Conservation (phyloP, 1,140 invertebrate species). For the Scaptomyza hsui region DNA sequence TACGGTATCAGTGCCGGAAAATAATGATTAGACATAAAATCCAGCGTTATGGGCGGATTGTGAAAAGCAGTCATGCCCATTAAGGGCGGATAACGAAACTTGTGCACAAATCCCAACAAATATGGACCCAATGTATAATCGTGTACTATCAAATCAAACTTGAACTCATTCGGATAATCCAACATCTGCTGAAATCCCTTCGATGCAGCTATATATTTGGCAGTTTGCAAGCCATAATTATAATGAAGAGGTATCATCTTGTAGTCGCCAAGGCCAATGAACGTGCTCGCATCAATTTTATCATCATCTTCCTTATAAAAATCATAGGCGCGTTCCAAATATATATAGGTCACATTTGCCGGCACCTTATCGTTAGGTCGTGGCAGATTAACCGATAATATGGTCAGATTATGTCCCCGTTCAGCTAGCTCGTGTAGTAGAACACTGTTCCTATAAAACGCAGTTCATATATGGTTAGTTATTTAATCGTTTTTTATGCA, state of each 20-base stretch:
- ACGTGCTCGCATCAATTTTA: not conserved
- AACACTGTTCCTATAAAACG: conserved; percentile 29
- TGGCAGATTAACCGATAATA: conserved; percentile 40
- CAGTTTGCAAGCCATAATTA: conserved; percentile 23
- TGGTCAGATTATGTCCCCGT: conserved; percentile 51
- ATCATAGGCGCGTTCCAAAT: conserved; percentile 40
- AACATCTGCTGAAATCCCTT: conserved; percentile 16
- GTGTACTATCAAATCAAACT: conserved; percentile 58
- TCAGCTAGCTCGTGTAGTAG: conserved; percentile 37
- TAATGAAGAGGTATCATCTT: conserved; percentile 3
- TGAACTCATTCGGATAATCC: conserved; percentile 28
- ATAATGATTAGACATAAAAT: conserved; percentile 32
- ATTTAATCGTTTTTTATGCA: not conserved
- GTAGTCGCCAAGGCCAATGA: conserved; percentile 24
- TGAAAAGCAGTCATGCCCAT: conserved; percentile 48
- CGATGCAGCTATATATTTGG: conserved; percentile 16
- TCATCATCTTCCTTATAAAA: not conserved
- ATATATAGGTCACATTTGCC: conserved; percentile 26
- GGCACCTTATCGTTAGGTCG: conserved; percentile 23
- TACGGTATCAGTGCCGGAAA: conserved; percentile 29
- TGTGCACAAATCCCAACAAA: conserved; percentile 43
- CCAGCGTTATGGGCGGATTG: conserved; percentile 16
- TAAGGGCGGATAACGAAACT: conserved; percentile 49
- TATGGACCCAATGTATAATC: conserved; percentile 47
- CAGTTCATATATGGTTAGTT: not conserved